A percentile compares a stretch with the other conserved stretches of the same genome.
These are phyloP conservation scores for Palythoa grandis DNA, from an alignment of 92 coral and sea anemone species.

Conservation along the genomic window DNA sequence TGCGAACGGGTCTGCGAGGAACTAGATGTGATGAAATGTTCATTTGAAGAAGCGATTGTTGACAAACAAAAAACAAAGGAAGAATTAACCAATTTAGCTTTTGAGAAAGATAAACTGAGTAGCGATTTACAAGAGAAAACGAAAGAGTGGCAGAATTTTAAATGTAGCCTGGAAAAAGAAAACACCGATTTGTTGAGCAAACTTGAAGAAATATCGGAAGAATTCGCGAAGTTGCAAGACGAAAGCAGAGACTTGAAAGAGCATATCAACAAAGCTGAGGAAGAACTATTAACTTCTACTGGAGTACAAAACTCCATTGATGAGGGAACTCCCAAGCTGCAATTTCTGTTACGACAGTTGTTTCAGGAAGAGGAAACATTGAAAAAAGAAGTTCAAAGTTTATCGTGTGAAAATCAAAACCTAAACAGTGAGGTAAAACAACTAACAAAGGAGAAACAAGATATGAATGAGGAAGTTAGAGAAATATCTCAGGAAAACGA, in stretches of 20 bases:
- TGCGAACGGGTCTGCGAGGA: conserved; percentile 40
- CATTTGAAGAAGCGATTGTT: conserved; percentile 29
- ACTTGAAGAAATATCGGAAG: conserved; percentile 37
- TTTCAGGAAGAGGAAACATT: background rate
- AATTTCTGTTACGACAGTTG: background rate
- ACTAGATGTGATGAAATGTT: conserved; percentile 2
- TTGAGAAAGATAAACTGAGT: conserved; percentile 2
- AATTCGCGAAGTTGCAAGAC: conserved; percentile 52
- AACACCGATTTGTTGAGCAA: background rate
- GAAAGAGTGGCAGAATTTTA: conserved; percentile 30
- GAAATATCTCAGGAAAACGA: conserved; percentile 4
- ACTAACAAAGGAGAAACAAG: conserved; percentile 9
- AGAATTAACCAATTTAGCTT: background rate
- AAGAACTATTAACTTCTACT: conserved; percentile 34
- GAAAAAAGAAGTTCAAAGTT: conserved; percentile 4
- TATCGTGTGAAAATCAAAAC: conserved; percentile 19
- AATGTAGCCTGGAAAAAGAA: conserved; percentile 32
- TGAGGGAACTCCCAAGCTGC: background rate
- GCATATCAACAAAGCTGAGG: conserved; percentile 22
- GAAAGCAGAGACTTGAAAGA: conserved; percentile 51
- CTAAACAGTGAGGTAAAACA: background rate
- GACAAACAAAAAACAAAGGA: conserved; percentile 32
- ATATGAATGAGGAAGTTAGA: background rate
- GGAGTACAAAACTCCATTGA: conserved; percentile 18
- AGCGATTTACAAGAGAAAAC: conserved; percentile 36